Evolutionary conservation across 2,797 vertebrate genomes (phyloP).

Genomic region (Rhabdomys pumilio): DNA sequence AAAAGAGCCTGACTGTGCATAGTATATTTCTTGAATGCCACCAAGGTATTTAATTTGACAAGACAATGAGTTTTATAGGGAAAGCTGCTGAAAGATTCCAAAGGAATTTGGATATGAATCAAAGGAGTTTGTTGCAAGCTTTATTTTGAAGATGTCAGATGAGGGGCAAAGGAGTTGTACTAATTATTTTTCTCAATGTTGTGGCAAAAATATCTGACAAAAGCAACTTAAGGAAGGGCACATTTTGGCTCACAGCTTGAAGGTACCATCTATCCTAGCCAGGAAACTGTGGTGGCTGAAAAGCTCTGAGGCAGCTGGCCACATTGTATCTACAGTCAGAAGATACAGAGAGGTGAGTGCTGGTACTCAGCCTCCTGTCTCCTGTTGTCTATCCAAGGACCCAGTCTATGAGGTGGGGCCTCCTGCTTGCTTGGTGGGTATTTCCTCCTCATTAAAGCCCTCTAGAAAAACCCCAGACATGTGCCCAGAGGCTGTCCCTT

Average conservation of each 20-base stretch:
- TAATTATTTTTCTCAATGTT: neutral
- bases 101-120: conserved; percentile 40
- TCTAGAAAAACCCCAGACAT: neutral
- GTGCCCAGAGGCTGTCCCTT: neutral
- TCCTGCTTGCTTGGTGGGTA: neutral
- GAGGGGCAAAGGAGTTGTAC: neutral
- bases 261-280: neutral
- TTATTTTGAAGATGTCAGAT: conserved; percentile 50
- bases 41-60: neutral
- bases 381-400: neutral
- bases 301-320: neutral
- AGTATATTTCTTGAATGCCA: conserved; percentile 11
- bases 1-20: conserved; percentile 16
- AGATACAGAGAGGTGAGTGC: neutral
- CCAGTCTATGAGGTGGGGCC: too few relatives aligned
- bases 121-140: conserved; percentile 18
- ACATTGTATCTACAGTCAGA: neutral
- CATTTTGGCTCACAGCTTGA: neutral
- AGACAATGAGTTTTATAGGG: conserved; percentile 18
- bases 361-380: neutral
- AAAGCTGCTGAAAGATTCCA: conserved; percentile 38
- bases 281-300: neutral
- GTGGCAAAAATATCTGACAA: neutral
- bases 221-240: neutral
- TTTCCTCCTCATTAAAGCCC: neutral